phyloP scores from a whole-genome alignment of 64 coral and sea anemone species.

The Pocillopora damicornis region DNA sequence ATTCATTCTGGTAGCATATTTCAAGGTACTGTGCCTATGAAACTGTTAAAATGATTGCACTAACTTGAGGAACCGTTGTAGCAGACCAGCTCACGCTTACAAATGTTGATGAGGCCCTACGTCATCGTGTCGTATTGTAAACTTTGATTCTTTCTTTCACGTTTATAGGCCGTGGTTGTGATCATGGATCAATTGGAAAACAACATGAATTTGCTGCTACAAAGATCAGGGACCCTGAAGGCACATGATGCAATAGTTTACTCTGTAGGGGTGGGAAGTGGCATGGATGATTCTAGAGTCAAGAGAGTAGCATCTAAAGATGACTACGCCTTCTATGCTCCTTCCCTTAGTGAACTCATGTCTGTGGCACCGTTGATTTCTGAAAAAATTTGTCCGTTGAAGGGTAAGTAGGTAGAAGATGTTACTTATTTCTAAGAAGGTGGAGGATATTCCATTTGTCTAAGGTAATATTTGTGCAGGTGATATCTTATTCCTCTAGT shows the following conservation, averaged over 20 bases:
- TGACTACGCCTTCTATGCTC: constrained; percentile 8
- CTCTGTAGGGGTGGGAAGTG: constrained; percentile 36
- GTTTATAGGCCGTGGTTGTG: constrained; percentile 42
- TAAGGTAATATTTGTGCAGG: neutral
- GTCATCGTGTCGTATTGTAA: too few relatives aligned
- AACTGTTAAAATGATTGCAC: too few relatives aligned
- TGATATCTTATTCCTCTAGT: neutral
- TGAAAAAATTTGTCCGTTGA: constrained; percentile 34
- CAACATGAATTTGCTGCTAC: neutral
- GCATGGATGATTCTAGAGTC: neutral
- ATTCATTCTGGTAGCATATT: too few relatives aligned
- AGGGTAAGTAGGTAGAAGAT: neutral
- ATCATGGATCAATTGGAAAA: constrained; percentile 27
- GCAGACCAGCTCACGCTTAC: too few relatives aligned
- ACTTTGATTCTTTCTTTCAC: neutral
- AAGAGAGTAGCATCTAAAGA: constrained; percentile 27
- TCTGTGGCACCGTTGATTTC: constrained; percentile 20
- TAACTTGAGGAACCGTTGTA: too few relatives aligned
- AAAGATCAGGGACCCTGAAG: constrained; percentile 4
- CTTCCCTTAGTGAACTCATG: constrained; percentile 15
- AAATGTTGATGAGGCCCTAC: too few relatives aligned
- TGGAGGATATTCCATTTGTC: neutral
- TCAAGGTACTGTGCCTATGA: too few relatives aligned
- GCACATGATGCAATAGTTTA: constrained; percentile 11
- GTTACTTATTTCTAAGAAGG: neutral